Conservation (phyloP, 1,140 invertebrate species). For the Pentalonia nigronervosa region DNA sequence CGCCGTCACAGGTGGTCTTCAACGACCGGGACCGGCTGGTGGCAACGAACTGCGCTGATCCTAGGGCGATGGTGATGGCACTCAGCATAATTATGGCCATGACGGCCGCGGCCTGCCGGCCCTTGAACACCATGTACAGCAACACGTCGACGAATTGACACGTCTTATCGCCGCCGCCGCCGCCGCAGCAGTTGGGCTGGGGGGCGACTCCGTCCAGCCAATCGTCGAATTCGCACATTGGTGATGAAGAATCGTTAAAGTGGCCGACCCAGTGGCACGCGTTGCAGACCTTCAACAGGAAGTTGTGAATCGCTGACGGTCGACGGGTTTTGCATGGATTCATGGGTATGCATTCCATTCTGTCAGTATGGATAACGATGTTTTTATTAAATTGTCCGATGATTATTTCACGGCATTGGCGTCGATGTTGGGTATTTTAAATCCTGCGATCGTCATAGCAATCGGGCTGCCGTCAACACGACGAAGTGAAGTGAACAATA, state of each 20-base stretch:
- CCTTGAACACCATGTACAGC: background rate
- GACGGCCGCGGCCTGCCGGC: background rate
- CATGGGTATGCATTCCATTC: too few species aligned
- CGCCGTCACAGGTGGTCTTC: too few species aligned
- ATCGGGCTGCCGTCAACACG: background rate
- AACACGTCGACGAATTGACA: background rate
- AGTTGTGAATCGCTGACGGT: too few species aligned
- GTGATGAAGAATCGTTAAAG: background rate
- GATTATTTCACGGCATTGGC: too few species aligned
- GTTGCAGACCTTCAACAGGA: background rate
- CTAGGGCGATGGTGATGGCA: background rate
- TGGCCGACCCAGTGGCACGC: background rate
- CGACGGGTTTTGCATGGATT: too few species aligned
- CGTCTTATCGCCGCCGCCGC: background rate
- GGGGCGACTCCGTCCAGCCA: too few species aligned
- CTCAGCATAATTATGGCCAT: background rate
- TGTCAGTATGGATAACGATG: too few species aligned
- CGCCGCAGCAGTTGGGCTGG: background rate
- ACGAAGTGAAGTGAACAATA: background rate
- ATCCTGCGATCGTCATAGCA: background rate
- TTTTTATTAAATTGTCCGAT: too few species aligned
- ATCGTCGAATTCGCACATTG: background rate
- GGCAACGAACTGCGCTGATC: background rate
- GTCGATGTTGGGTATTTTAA: too few species aligned
- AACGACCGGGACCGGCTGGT: background rate